Conservation (phyloP, 2,113 vertebrate genomes). For the Amblyornis subalaris region DNA sequence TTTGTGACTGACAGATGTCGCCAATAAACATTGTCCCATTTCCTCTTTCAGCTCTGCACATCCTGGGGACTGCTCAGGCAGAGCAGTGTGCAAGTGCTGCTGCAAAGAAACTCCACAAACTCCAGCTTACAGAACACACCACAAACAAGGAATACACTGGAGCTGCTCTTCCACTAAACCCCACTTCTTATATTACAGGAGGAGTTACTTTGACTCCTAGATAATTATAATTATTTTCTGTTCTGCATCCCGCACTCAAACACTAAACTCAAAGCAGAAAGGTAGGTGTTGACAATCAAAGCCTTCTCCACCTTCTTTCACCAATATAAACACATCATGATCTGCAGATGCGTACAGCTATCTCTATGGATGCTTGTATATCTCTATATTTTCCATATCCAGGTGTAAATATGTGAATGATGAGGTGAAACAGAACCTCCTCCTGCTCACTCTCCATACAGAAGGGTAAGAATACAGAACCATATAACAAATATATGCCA, state of each 20-base stretch:
- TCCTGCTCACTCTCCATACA: background rate
- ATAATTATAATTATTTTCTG: background rate
- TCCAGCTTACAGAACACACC: background rate
- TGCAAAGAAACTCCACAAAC: background rate
- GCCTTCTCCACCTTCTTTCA: background rate
- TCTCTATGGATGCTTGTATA: background rate
- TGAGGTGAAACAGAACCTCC: background rate
- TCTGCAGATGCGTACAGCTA: background rate
- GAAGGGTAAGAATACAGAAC: background rate
- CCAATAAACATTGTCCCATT: background rate
- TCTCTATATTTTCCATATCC: accelerated
- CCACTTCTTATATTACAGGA: background rate
- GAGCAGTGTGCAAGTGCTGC: background rate
- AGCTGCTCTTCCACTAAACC: background rate
- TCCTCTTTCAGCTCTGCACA: background rate
- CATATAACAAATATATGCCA: background rate
- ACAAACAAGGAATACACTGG: background rate
- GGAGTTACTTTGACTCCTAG: background rate
- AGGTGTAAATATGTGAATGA: background rate
- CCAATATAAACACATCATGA: background rate
- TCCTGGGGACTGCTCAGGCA: background rate
- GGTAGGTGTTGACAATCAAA: background rate
- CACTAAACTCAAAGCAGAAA: background rate
- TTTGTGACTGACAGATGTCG: background rate
- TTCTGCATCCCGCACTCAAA: background rate